These are phyloP conservation scores for Myotis brandtii DNA, from an alignment of 2,113 vertebrate species.

Conservation along the genomic window DNA sequence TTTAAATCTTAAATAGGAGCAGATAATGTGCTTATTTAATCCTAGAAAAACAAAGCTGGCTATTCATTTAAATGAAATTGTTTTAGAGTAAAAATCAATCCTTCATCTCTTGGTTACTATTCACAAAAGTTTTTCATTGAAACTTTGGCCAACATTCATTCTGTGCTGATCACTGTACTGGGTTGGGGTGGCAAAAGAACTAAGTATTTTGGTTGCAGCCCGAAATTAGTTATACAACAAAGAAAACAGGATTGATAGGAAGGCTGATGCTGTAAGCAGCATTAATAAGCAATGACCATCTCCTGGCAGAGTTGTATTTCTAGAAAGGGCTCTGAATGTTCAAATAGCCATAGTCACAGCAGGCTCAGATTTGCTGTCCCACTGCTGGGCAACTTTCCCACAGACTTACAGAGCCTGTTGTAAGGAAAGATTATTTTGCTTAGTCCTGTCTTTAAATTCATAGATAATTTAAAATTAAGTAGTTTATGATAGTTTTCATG, in stretches of 20 bases:
- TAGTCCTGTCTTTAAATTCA: background rate
- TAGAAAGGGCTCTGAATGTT: background rate
- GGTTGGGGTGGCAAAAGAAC: background rate
- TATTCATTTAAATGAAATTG: constrained; percentile 11
- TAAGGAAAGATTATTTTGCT: background rate
- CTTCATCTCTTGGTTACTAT: background rate
- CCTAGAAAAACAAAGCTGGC: background rate
- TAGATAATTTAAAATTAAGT: background rate
- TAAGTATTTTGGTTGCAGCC: background rate
- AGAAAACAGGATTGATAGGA: background rate
- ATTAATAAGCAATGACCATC: background rate
- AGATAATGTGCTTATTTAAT: background rate
- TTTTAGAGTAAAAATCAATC: background rate
- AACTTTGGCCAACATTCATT: background rate
- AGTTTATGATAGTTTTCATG: background rate
- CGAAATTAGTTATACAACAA: background rate
- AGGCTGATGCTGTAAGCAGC: background rate
- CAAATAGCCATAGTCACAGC: background rate
- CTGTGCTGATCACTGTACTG: background rate
- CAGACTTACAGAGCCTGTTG: background rate
- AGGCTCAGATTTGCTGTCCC: background rate
- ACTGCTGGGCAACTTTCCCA: background rate
- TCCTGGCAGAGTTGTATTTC: background rate
- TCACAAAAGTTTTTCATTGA: background rate
- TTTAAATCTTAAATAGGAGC: background rate